Evolutionary conservation across 2,113 vertebrate genomes (phyloP), one percentile per base, ranked within the genome.

Genomic region (Ondatra zibethicus): DNA sequence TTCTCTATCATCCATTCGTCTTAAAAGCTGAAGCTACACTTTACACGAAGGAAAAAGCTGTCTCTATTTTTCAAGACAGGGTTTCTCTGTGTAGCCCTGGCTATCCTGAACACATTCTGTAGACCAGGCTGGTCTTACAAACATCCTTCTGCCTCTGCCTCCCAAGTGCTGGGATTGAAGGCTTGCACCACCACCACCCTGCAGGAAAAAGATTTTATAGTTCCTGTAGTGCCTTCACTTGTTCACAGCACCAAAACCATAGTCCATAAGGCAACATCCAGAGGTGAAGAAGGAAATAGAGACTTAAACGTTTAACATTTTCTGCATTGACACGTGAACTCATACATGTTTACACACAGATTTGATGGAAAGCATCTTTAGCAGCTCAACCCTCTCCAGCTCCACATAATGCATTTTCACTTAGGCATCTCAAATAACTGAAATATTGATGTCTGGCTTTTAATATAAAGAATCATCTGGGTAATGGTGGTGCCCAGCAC

Each of bases 1-100:
- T 21, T 81, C 23, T 90, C 12, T 36, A 76, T 47, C 31, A 45
- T 76, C 87, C 93, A 14, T 27, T 76, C 47, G 36, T 68, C 47
- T 93, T 95, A 65, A 96, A 91, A 95, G 47, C 21, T 86, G 25
- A 89, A 89, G 89, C 52, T 31, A 76, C 73, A 68, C 36, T 90
- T 75, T 63, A 66, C 66, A 33, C 36, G 52, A 73, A 86, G 47
- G 29, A 91, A 95, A 47, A 91, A 3, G 36, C 21, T 72, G 3
- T 72, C 33, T 72, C 36, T 72, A n/a, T 21, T 72, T 72, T 25
- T 19, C 36, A n/a, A 72, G 36, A n/a, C 36, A 72, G 68, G 31
- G 16, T 72, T 72, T 72, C 17, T 72, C 36, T 72, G 17, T 72
- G 36, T 72, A n/a, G 16, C 2, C 3, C 17, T n/a, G 70, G 36